Evolutionary conservation across 2,113 vertebrate genomes (phyloP).

Genomic region (Phalacrocorax aristotelis): DNA sequence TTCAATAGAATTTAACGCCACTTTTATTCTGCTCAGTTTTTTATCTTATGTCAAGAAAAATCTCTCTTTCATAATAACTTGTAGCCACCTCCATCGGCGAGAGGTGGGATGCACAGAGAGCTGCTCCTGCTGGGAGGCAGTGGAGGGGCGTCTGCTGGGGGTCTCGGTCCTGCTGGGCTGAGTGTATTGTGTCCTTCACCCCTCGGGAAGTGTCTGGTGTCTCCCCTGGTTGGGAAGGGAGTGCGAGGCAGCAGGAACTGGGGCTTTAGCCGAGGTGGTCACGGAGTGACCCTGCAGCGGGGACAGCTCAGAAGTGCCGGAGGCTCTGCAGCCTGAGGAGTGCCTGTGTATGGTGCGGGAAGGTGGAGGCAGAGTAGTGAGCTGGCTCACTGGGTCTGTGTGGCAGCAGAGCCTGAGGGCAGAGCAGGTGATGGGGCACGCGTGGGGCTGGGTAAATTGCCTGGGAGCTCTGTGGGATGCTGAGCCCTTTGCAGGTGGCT

Average conservation of each 20-base stretch:
- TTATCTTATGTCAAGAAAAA: neutral
- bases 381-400: neutral
- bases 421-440: rapidly evolving
- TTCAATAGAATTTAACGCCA: neutral
- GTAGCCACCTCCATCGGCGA: rapidly evolving
- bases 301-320: rapidly evolving
- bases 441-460: rapidly evolving
- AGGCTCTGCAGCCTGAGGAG: neutral
- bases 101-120: neutral
- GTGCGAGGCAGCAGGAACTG: neutral
- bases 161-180: neutral
- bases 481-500: neutral
- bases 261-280: rapidly evolving
- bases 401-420: neutral
- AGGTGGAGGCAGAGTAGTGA: neutral
- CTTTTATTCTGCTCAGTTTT: neutral
- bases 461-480: neutral
- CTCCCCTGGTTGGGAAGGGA: neutral
- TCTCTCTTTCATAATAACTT: neutral
- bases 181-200: rapidly evolving
- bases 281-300: neutral
- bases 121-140: neutral
- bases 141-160: neutral
- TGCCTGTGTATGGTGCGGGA: rapidly evolving
- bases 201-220: neutral